These are phyloP conservation scores for Cephalotes varians DNA, from an alignment of 2,888 invertebrate species.

Conservation along the genomic window DNA sequence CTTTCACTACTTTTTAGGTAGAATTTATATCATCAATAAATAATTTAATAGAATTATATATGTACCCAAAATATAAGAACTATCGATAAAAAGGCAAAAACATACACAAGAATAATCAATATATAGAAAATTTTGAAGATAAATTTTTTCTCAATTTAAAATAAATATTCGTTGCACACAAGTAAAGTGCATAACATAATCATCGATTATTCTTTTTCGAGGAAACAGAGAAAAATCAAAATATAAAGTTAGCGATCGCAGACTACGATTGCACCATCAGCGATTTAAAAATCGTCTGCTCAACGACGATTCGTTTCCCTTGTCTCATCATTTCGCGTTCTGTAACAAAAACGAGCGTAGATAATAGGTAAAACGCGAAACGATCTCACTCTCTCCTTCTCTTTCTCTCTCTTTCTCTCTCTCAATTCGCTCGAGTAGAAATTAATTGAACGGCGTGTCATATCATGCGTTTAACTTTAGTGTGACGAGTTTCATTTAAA, in stretches of 20 bases:
- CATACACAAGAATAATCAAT: not conserved
- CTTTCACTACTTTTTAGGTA: slow-evolving; percentile 23
- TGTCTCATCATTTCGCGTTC: not conserved
- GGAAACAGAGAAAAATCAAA: not conserved
- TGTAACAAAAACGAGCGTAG: slow-evolving; percentile 22
- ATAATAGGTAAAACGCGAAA: slow-evolving; percentile 21
- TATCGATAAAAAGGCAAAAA: not conserved
- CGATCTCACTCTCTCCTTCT: no score
- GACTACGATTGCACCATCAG: slow-evolving; percentile 3
- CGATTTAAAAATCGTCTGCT: slow-evolving; percentile 19
- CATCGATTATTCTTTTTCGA: not conserved
- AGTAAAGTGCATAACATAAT: not conserved
- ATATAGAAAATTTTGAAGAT: not conserved
- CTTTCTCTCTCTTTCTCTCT: no score
- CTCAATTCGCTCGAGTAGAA: slow-evolving; percentile 2
- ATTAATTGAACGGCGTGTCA: slow-evolving; percentile 35
- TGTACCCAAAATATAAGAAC: not conserved
- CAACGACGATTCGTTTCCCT: not conserved
- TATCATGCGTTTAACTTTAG: not conserved
- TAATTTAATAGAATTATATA: not conserved
- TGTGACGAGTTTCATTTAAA: not conserved
- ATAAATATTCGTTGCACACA: not conserved
- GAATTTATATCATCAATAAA: not conserved
- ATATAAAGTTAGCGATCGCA: slow-evolving; percentile 26
- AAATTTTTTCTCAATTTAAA: slow-evolving; percentile 8